Conservation (phyloP, 2,797 vertebrate species). For the Phalloptychus januarius region DNA sequence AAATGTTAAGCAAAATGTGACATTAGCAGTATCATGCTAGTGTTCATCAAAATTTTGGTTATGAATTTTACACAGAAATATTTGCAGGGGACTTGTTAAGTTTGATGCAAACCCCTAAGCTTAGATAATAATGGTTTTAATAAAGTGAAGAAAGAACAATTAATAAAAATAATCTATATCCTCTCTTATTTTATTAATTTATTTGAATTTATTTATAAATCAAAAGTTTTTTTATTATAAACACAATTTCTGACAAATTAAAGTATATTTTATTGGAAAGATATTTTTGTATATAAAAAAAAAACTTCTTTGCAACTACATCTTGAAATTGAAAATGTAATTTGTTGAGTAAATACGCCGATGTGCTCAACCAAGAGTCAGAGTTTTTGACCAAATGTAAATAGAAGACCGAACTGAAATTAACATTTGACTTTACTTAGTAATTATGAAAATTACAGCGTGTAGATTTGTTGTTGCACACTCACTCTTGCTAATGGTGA, state of each 20-base stretch:
- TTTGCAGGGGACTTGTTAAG: not conserved
- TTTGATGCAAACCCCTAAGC: not conserved
- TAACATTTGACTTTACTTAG: not conserved
- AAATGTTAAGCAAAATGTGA: not conserved
- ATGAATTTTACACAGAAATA: not conserved
- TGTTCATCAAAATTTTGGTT: not conserved
- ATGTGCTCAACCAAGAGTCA: not conserved
- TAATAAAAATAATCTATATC: not conserved
- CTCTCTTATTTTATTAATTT: not conserved
- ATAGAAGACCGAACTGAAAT: slow-evolving; percentile 6
- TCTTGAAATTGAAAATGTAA: not conserved
- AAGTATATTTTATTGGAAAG: not conserved
- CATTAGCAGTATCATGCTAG: not conserved
- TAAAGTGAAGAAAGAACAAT: not conserved
- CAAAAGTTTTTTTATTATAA: not conserved
- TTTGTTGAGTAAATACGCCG: not conserved
- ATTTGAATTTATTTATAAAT: not conserved
- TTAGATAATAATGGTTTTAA: not conserved
- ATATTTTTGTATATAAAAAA: not conserved
- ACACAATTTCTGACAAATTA: not conserved
- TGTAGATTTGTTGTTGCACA: slow-evolving; percentile 2
- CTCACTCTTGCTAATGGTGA: not conserved
- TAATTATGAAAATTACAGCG: slow-evolving; percentile 12
- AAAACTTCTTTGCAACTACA: not conserved
- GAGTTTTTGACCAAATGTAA: not conserved